A percentile compares a stretch with the other conserved stretches of the same genome.
These are phyloP conservation scores for Halesus radiatus DNA, from an alignment of 1,140 invertebrate genomes.

Conservation along the genomic window DNA sequence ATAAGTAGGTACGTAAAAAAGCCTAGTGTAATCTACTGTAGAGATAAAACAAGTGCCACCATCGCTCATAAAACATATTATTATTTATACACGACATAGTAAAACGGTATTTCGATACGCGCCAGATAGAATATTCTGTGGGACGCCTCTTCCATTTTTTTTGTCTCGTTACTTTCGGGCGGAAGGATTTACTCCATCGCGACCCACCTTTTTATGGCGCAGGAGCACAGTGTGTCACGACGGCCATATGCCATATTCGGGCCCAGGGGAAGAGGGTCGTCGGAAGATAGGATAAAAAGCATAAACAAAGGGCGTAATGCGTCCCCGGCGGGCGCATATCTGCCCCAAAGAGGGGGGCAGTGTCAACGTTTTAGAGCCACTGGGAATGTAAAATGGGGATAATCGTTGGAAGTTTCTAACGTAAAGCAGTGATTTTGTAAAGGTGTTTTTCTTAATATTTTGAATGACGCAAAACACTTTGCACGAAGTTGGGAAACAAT, in stretches of 20 bases:
- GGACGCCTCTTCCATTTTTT: not conserved
- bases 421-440: conserved; percentile 11
- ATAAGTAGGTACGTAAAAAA: no score
- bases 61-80: no score
- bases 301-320: conserved; percentile 33
- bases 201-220: conserved; percentile 3
- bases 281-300: conserved; percentile 5
- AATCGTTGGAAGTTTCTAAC: not conserved
- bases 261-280: not conserved
- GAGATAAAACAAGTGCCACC: no score
- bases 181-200: not conserved
- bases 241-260: not conserved
- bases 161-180: not conserved
- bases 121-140: no score
- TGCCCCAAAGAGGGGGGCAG: not conserved
- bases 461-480: not conserved
- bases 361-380: no score
- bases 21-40: no score
- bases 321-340: conserved; percentile 12
- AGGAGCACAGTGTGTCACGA: not conserved
- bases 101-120: no score
- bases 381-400: not conserved
- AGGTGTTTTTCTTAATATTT: not conserved
- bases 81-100: no score
- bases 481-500: not conserved